Conservation (phyloP, 2,888 invertebrate genomes). For the Halictus ligatus region DNA sequence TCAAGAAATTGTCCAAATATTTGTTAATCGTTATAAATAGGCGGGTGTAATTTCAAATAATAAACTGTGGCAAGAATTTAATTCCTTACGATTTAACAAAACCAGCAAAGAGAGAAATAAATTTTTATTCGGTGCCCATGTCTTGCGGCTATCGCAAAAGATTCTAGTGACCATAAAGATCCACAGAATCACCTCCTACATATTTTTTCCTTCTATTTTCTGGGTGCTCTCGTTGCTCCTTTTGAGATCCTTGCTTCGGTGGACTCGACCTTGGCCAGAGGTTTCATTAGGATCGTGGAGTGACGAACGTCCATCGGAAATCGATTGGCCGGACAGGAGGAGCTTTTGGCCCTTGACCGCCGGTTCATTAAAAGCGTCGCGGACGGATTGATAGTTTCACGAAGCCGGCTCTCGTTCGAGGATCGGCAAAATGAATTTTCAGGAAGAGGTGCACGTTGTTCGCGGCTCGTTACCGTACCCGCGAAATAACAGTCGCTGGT, state of each 20-base stretch:
- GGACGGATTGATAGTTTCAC: conserved; percentile 33
- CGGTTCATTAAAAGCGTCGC: conserved; percentile 35
- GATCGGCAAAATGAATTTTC: conserved; percentile 11
- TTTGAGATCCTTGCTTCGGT: not conserved
- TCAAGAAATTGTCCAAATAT: not conserved
- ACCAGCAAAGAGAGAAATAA: not conserved
- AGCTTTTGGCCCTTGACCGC: conserved; percentile 7
- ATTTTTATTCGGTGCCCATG: not conserved
- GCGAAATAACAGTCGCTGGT: not conserved
- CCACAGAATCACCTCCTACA: no score
- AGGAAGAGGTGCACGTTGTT: conserved; percentile 16
- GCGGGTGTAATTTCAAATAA: no score
- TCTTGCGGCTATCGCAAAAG: not conserved
- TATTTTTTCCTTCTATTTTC: not conserved
- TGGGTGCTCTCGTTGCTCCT: not conserved
- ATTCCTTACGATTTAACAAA: not conserved
- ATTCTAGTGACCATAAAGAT: not conserved
- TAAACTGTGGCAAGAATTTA: no score
- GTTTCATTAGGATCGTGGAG: conserved; percentile 54
- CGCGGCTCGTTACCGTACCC: conserved; percentile 33
- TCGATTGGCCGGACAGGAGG: conserved; percentile 30
- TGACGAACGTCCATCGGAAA: conserved; percentile 53
- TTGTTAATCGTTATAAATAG: no score
- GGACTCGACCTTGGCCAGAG: conserved; percentile 27
- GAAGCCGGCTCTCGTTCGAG: not conserved